Base-by-base conservation (phyloP, 2,113 vertebrate genomes). In the Cavia porcellus region DNA sequence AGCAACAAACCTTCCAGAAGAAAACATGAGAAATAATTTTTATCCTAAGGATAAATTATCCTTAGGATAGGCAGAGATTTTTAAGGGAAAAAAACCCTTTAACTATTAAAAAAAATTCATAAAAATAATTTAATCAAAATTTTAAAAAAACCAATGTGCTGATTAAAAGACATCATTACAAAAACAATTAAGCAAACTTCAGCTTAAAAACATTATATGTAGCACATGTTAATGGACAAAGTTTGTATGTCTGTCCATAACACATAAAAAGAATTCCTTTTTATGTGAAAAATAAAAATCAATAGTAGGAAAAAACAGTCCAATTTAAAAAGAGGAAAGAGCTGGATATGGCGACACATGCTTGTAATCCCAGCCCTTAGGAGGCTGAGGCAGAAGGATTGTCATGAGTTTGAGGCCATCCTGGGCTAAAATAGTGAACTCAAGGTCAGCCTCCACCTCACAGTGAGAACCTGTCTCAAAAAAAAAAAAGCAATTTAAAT, bases 201-300 rank as follows among this genome's bases (percentile, higher is more conserved):
- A 90, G 66, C 32, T 10, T 50, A 7, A 66, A 89, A 94, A 25
- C 68, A 57, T 19, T 68, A 86, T 32, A 1, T 87, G 52, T 15
- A 88, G 77, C 28, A 80, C 45, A 89, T 19, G 22, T 92, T 38
- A 86, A 64, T 35, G 89, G 85, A 92, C 52, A 89, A 91, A 80
- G 57, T 38, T 9, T 17, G 1, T 59, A 1, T 50, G 90, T 47
- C 32, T 42, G 85, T 47, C 22, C n/a, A 68, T 80, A 92, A 72
- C 80, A 83, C n/a, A 24, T 81, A 92, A 57, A 57, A 90, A 88
- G 35, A 95, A 90, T 12, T 70, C 32, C 15, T n/a, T n/a, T n/a
- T n/a, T n/a, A n/a, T n/a, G n/a, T n/a, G n/a, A n/a, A n/a, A n/a
- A n/a, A n/a, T 42, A 75, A 3, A 77, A 32, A 86, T 72, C 11